Conservation (phyloP, 2,888 invertebrate species). For the Tholera decimalis region DNA sequence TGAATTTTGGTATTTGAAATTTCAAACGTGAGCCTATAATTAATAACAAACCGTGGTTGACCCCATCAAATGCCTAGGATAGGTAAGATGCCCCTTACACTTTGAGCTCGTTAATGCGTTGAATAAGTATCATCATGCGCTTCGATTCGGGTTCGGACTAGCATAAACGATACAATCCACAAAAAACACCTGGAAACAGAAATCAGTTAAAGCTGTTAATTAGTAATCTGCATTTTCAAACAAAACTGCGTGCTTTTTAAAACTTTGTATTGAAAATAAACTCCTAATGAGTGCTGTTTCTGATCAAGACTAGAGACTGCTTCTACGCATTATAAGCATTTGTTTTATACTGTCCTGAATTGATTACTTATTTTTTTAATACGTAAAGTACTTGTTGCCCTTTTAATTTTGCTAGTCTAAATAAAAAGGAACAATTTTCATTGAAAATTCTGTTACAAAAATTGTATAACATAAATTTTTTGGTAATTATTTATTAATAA, state of each 20-base stretch:
- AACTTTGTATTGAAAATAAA: not conserved
- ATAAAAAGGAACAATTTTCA: not conserved
- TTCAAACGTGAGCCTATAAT: too few relatives aligned
- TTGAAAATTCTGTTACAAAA: not conserved
- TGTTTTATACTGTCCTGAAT: not conserved
- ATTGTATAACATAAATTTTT: too few relatives aligned
- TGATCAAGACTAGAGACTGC: not conserved
- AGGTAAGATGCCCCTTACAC: not conserved
- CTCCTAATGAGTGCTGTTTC: not conserved
- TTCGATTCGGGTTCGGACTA: not conserved
- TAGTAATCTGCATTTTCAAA: too few relatives aligned
- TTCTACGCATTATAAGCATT: not conserved
- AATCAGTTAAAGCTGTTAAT: too few relatives aligned
- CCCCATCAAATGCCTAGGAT: conserved; percentile 5
- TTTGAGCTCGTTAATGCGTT: not conserved
- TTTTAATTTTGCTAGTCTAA: not conserved
- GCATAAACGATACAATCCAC: conserved; percentile 7
- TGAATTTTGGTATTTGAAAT: too few relatives aligned
- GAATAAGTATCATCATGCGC: not conserved
- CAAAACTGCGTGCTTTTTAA: not conserved
- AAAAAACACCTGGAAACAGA: too few relatives aligned
- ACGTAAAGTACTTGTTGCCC: not conserved
- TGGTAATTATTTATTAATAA: too few relatives aligned
- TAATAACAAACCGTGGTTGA: too few relatives aligned
- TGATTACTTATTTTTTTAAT: not conserved